Percentiles rank a stretch among this genome's conserved stretches.
Evolutionary conservation across 2,113 vertebrate genomes (phyloP).

Genomic region (Tor tambroides): DNA sequence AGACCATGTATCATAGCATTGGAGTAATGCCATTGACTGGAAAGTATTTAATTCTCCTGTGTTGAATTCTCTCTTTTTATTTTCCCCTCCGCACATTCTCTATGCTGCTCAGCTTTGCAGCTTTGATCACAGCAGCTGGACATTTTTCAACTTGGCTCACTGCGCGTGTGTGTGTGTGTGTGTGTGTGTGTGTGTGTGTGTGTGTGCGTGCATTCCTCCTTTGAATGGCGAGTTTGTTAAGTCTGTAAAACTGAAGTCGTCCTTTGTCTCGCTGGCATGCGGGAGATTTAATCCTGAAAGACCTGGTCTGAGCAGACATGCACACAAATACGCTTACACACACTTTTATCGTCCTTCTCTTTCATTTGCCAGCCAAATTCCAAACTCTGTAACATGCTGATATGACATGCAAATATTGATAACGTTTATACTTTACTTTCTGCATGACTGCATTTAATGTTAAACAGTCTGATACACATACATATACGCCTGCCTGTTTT

Average conservation of each 20-base stretch:
- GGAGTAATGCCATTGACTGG: conserved; percentile 12
- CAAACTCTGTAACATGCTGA: background rate
- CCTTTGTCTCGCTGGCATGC: conserved; percentile 57
- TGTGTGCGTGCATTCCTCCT: conserved; percentile 41
- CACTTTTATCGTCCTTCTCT: background rate
- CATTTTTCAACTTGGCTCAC: conserved; percentile 51
- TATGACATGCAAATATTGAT: background rate
- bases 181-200: conserved; percentile 4
- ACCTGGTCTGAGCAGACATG: conserved; percentile 32
- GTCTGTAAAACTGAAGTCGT: conserved; percentile 54
- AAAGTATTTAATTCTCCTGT: conserved; percentile 8
- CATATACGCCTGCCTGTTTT: background rate
- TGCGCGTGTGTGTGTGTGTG: background rate
- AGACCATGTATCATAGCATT: conserved; percentile 9
- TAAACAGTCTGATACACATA: background rate
- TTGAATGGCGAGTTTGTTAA: conserved; percentile 64
- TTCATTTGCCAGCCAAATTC: conserved; percentile 15
- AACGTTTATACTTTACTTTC: background rate
- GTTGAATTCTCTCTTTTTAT: conserved; percentile 16
- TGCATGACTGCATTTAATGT: background rate
- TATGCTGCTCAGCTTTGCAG: conserved; percentile 29
- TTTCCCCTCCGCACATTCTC: background rate
- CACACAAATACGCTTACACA: conserved; percentile 3
- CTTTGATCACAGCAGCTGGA: conserved; percentile 60
- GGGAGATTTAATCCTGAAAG: conserved; percentile 49